Evolutionary conservation across 2,113 vertebrate genomes (phyloP).

Genomic region (Bombycilla garrulus): DNA sequence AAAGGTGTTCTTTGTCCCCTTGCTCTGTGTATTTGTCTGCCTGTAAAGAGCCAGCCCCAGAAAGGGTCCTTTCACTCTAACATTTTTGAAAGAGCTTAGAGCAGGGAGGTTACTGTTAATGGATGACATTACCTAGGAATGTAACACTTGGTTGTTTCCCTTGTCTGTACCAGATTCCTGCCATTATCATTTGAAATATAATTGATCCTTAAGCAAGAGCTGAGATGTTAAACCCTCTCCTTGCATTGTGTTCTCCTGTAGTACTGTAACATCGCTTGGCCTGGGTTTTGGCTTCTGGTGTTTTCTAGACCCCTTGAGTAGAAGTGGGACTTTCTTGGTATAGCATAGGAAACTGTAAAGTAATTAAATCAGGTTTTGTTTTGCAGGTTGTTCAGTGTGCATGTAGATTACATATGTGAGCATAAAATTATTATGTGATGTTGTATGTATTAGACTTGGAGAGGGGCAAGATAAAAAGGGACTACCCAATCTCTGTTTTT

Average conservation of each 20-base stretch:
- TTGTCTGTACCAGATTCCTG: background rate
- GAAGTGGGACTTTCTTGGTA: background rate
- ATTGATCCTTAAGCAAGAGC: background rate
- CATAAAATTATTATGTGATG: background rate
- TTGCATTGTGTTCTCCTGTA: background rate
- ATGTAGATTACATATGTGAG: background rate
- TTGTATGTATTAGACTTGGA: background rate
- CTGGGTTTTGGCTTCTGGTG: background rate
- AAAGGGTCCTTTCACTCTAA: background rate
- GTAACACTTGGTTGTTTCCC: background rate
- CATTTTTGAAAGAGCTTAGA: background rate
- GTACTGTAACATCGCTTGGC: background rate
- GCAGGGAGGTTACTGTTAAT: background rate
- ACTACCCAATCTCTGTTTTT: background rate
- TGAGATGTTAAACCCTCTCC: background rate
- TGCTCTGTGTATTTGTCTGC: background rate
- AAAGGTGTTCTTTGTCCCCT: background rate
- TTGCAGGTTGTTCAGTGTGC: background rate
- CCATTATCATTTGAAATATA: background rate
- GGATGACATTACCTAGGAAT: background rate
- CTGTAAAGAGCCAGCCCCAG: background rate
- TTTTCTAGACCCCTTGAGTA: background rate
- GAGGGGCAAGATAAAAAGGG: background rate
- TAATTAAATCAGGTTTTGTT: background rate
- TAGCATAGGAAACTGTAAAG: background rate